Conservation (phyloP, 2,797 vertebrate genomes). For the Poecilia wingei region DNA sequence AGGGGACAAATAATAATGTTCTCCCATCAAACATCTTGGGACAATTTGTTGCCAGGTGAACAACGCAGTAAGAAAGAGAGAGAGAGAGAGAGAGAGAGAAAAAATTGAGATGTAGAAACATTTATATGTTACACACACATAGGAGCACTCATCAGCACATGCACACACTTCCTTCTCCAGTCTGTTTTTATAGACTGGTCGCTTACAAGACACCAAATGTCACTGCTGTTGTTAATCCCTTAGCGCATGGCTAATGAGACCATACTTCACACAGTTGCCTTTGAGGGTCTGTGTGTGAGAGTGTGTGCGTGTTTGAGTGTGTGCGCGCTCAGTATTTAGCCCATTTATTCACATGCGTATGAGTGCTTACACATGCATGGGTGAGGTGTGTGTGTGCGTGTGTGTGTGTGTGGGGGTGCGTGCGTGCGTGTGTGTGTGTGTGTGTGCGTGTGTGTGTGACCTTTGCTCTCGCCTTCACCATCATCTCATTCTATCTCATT, state of each 20-base stretch:
- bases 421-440: slow-evolving; percentile 37
- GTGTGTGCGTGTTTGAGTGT: background rate
- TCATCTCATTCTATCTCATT: slow-evolving; percentile 97
- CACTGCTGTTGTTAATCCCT: slow-evolving; percentile 84
- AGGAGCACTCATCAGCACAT: slow-evolving; percentile 4
- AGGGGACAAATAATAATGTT: slow-evolving; percentile 78
- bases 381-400: slow-evolving; percentile 44
- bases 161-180: slow-evolving; percentile 44
- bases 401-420: slow-evolving; percentile 33
- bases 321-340: slow-evolving; percentile 34
- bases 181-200: slow-evolving; percentile 85
- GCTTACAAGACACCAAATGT: slow-evolving; percentile 85
- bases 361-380: slow-evolving; percentile 36
- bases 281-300: slow-evolving; percentile 41
- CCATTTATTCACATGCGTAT: slow-evolving; percentile 52
- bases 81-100: background rate
- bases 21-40: slow-evolving; percentile 66
- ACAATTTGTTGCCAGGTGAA: slow-evolving; percentile 65
- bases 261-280: slow-evolving; percentile 70
- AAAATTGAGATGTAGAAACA: slow-evolving; percentile 45
- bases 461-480: slow-evolving; percentile 73
- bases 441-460: slow-evolving; percentile 50
- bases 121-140: slow-evolving; percentile 33
- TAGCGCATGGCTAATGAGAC: slow-evolving; percentile 80
- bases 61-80: slow-evolving; percentile 17